Base-by-base conservation (phyloP, 2,113 vertebrate genomes). In the Riparia riparia region DNA sequence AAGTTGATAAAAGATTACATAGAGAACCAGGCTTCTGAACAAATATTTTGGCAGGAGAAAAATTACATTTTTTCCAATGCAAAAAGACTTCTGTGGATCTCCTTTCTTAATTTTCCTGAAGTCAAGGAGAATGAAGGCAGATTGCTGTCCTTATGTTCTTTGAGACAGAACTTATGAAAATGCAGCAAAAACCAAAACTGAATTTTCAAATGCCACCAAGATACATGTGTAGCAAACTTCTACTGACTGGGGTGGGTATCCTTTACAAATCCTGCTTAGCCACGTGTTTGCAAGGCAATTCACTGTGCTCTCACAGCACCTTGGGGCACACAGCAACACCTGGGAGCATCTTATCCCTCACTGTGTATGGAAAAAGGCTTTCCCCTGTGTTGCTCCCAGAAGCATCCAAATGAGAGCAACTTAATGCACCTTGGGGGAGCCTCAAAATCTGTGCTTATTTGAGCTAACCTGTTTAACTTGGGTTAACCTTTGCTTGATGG, bases 401-500 rank as follows among this genome's bases (percentile, higher is more conserved):
- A 57, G 22, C 6, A 63, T 49, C 4, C 28, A 19, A 82, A 65
- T 6, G 1, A n/a, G 32, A 74, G 31, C 3, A 3, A n/a, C 12
- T 39, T 50, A 5, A 41, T 0, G 0, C 5, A 47, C 7, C 6
- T 42, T 20, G 22, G 16, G 56, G 39, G 14, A 74, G 6, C 28
- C 21, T 53, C 21, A 74, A 84, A 74, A 56, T 5, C 7, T 44
- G 10, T 3, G 2, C 12, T 74, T 0, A 17, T 32, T 49, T 70
- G 32, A 47, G 18, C 34, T 64, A 37, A 37, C 37, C 37, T 37
- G 37, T 37, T 37, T 37, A 37, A 37, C 14, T 32, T 69, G 25
- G 29, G 19, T 47, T 45, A 53, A 26, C 32, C 49, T 39, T 85
- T 50, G 5, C 17, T 34, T 50, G 20, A 24, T 70, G 47, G 14